Conservation (phyloP, 1,140 invertebrate species). For the Hirudo medicinalis region DNA sequence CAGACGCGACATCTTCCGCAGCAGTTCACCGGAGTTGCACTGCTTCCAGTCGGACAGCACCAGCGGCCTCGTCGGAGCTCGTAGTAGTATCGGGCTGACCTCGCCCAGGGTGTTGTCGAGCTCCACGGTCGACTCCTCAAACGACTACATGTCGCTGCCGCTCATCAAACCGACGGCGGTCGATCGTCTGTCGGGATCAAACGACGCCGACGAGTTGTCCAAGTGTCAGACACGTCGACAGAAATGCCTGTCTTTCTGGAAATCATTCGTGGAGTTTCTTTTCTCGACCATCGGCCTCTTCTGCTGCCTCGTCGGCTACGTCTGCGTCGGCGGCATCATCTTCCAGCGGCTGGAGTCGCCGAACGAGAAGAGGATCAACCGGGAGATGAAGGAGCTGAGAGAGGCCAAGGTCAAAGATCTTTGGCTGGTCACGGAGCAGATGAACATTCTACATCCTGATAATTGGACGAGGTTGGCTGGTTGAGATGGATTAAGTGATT, state of each 20-base stretch:
- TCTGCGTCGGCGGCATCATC: conserved; percentile 72
- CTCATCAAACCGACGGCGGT: no score
- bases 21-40: no score
- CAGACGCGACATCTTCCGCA: no score
- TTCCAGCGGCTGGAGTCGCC: conserved; percentile 71
- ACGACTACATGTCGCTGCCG: no score
- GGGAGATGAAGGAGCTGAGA: conserved; percentile 4
- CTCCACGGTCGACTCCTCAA: no score
- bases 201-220: background rate
- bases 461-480: conserved; percentile 15
- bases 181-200: no score
- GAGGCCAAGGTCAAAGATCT: conserved; percentile 18
- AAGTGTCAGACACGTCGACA: conserved; percentile 10
- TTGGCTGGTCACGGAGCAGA: conserved; percentile 19
- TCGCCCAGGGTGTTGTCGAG: no score
- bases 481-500: no score
- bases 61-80: no score
- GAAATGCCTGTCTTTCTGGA: conserved; percentile 40
- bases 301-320: conserved; percentile 75
- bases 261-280: conserved; percentile 71
- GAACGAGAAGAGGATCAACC: conserved; percentile 38
- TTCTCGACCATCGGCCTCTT: conserved; percentile 85
- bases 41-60: no score
- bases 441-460: conserved; percentile 20
- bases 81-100: no score